Base-by-base conservation (phyloP, 1,140 invertebrate species). In the Drosophila pectinifera region DNA sequence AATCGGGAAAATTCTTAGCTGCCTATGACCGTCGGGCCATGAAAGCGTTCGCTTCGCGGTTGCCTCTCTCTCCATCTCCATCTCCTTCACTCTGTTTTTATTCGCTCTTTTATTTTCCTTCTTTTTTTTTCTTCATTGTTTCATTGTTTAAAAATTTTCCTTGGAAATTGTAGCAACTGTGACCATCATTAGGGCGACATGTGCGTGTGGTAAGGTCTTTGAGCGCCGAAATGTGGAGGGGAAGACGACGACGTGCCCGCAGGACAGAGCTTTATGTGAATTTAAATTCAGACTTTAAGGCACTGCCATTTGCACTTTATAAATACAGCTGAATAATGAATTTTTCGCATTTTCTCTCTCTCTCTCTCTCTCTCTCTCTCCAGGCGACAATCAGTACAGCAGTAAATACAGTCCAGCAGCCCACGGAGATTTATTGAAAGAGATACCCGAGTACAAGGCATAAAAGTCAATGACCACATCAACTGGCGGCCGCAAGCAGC, bases 71-170 rank as follows among this genome's bases (percentile, higher is more conserved):
- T 16, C 13, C n/a, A n/a, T 59, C 8, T 18, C 31, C 31, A 13
- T 36, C n/a, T 13, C 41, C 6, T 20, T 61, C 38, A 11, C 20
- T 38, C 45, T 16, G 16, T 59, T 22, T 53, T 53, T 53, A 53
- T 54, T 48, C 20, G 22, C n/a, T 43, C 42, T 70, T 26, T 70
- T 70, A 57, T 56, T 67, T 24, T 64, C 18, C 28, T 68, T 64
- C 51, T 26, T 42, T 49, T 36, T 36, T 73, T 62, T 24, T 26
- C 36, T 22, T 46, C 26, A 43, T 58, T 81, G 41, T 57, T 65
- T 81, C 72, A 81, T 86, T 67, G 70, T 70, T 84, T 72, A 73
- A 80, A 80, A 67, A 77, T 65, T 51, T 80, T 77, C 55, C 42
- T 45, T 59, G 56, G 65, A 88, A 86, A 76, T 62, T 68, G 67